Evolutionary conservation across 64 coral and sea anemone species (phyloP).

Genomic region (Porites australiensis): DNA sequence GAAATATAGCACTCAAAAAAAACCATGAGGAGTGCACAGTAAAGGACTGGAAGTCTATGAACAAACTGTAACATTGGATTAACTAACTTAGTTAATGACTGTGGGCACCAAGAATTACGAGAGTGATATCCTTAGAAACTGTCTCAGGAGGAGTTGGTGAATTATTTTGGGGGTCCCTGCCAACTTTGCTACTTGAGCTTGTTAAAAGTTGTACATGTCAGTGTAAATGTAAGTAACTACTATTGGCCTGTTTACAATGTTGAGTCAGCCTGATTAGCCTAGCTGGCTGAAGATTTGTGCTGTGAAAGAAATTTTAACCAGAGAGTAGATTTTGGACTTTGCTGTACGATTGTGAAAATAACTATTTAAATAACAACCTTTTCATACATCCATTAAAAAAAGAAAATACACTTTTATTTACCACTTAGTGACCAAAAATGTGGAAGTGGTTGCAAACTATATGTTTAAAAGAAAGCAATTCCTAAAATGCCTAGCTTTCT

Average conservation of each 20-base stretch:
- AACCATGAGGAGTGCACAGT: conserved; percentile 3
- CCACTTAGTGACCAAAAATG: conserved; percentile 6
- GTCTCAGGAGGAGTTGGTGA: conserved; percentile 3
- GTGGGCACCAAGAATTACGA: neutral
- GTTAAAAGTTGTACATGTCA: conserved; percentile 8
- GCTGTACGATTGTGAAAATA: conserved; percentile 3
- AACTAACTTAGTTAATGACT: neutral
- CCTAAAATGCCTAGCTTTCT: conserved; percentile 7
- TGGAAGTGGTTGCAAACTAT: conserved; percentile 11
- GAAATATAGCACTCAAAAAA: neutral
- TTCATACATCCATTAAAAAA: conserved; percentile 9
- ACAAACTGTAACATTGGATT: conserved; percentile 4
- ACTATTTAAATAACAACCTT: neutral
- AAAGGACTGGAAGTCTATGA: neutral
- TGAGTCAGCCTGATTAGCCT: conserved; percentile 17
- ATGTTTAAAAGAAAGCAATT: conserved; percentile 9
- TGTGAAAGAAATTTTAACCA: conserved; percentile 26
- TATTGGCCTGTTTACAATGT: neutral
- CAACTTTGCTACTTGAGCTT: conserved; percentile 3
- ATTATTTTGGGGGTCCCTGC: conserved; percentile 3
- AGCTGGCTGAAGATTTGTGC: conserved; percentile 30
- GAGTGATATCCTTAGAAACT: conserved; percentile 1
- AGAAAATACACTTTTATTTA: conserved; percentile 10
- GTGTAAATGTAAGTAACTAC: neutral
- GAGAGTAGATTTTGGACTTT: conserved; percentile 29